Evolutionary conservation across 2,113 vertebrate genomes (phyloP).

Genomic region (Mustelus asterias): DNA sequence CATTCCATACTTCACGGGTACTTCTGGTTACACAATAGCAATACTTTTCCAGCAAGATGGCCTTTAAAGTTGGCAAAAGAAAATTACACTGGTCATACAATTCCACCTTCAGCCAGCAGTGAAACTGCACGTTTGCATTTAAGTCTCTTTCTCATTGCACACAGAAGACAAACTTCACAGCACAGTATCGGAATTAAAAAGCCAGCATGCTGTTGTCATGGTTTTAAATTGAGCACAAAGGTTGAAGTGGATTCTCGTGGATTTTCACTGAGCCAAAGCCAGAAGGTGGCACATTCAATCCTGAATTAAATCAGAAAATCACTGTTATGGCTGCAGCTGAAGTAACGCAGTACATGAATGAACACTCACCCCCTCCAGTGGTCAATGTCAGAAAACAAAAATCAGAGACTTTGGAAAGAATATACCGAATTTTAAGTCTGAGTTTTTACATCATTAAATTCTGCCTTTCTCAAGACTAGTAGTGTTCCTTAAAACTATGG

Average conservation of each 20-base stretch:
- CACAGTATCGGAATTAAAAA: neutral
- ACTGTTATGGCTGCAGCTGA: neutral
- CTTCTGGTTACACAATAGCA: neutral
- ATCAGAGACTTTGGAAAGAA: neutral
- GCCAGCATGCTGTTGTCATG: neutral
- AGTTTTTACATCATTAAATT: conserved; percentile 21
- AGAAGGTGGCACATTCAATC: conserved; percentile 33
- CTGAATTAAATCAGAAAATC: conserved; percentile 30
- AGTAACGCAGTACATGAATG: neutral
- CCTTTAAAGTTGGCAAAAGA: conserved; percentile 1
- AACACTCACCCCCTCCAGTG: conserved; percentile 23
- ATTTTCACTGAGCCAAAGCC: conserved; percentile 22
- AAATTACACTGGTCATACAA: neutral
- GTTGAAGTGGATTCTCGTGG: conserved; percentile 14
- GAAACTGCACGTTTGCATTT: neutral
- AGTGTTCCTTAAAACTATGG: neutral
- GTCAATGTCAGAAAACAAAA: neutral
- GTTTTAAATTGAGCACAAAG: conserved; percentile 8
- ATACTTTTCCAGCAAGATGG: conserved; percentile 16
- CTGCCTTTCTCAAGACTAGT: neutral
- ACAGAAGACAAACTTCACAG: conserved; percentile 17
- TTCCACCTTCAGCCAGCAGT: neutral
- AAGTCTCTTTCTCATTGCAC: neutral
- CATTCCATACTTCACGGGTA: neutral
- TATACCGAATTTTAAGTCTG: neutral